Evolutionary conservation across 2,888 invertebrate genomes (phyloP).

Genomic region (Mesopsocus fuscifrons): DNA sequence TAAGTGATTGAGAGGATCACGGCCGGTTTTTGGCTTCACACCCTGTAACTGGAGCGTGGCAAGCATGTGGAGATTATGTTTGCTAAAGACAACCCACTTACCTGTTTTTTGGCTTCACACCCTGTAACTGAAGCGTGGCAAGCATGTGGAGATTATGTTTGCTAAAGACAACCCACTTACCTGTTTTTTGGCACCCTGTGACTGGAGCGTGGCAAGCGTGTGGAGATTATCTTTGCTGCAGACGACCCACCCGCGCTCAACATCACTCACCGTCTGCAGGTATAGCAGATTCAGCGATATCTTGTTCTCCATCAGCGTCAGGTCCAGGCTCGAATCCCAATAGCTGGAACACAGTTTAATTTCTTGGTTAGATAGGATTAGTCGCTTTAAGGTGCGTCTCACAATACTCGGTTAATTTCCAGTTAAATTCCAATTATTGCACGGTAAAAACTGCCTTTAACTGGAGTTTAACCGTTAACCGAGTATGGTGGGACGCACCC

Average conservation of each 20-base stretch:
- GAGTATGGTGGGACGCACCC: too few relatives aligned
- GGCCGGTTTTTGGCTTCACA: too few relatives aligned
- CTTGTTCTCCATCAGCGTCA: conserved; percentile 60
- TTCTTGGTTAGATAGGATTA: not conserved
- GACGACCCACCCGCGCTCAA: conserved; percentile 71
- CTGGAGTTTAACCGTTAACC: too few relatives aligned
- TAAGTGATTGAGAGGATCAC: too few relatives aligned
- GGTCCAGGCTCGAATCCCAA: conserved; percentile 75
- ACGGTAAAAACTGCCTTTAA: too few relatives aligned
- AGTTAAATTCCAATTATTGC: too few relatives aligned
- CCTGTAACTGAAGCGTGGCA: conserved; percentile 47
- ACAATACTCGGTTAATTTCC: too few relatives aligned
- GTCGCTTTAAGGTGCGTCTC: not conserved
- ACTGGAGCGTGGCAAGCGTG: conserved; percentile 49
- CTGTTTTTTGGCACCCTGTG: conserved; percentile 64
- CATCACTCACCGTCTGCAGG: conserved; percentile 69
- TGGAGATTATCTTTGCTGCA: conserved; percentile 46
- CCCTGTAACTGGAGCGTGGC: conserved; percentile 51
- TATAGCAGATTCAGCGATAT: conserved; percentile 73
- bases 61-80: conserved; percentile 46
- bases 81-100: conserved; percentile 61
- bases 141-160: conserved; percentile 48
- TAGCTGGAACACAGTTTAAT: conserved; percentile 37
- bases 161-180: conserved; percentile 65
- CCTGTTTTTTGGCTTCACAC: conserved; percentile 72